Evolutionary conservation across 2,888 invertebrate species (phyloP).

Genomic region (Clusia tigrina): DNA sequence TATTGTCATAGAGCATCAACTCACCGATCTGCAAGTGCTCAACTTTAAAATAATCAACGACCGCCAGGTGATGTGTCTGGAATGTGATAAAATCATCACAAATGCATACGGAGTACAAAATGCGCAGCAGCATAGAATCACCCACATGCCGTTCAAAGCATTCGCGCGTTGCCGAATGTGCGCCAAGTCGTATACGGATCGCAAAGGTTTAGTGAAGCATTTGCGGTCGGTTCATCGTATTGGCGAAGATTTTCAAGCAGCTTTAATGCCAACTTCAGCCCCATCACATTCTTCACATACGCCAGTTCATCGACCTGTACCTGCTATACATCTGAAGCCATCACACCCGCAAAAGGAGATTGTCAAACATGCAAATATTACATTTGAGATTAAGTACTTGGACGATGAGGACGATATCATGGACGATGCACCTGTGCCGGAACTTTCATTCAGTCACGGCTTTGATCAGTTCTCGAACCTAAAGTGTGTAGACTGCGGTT

Average conservation of each 20-base stretch:
- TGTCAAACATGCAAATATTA: conserved; percentile 52
- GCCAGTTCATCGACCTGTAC: not conserved
- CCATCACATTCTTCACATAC: too few species aligned
- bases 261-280: not conserved
- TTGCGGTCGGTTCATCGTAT: conserved; percentile 51
- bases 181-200: conserved; percentile 55
- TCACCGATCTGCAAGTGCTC: conserved; percentile 51
- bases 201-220: conserved; percentile 56
- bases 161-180: conserved; percentile 56
- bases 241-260: conserved; percentile 33
- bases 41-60: conserved; percentile 55
- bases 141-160: conserved; percentile 55
- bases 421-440: conserved; percentile 19
- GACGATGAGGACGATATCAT: conserved; percentile 48
- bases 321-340: not conserved
- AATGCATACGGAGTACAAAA: conserved; percentile 59
- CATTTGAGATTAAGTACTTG: conserved; percentile 55
- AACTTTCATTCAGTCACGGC: conserved; percentile 18
- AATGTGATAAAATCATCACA: conserved; percentile 56
- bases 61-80: conserved; percentile 52
- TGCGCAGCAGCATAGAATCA: conserved; percentile 57
- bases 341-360: conserved; percentile 47
- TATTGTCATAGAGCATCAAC: conserved; percentile 51
- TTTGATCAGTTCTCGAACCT: conserved; percentile 9
- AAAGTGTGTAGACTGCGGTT: conserved; percentile 52